Evolutionary conservation across 2,888 invertebrate genomes (phyloP).

Genomic region (Xestobium rufovillosum): DNA sequence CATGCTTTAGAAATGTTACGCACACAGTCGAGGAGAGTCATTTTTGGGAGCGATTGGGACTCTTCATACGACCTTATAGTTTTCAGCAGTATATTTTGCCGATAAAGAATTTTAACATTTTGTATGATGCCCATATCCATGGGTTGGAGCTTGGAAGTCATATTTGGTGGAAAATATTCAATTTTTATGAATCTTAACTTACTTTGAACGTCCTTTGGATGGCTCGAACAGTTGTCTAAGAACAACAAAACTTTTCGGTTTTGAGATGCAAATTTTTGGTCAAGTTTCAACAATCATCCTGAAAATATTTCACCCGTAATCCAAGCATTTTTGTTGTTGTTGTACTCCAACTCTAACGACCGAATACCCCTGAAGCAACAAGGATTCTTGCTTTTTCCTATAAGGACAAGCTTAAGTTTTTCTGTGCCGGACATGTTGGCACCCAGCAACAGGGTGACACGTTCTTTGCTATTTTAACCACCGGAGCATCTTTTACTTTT

Average conservation of each 20-base stretch:
- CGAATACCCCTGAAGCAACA: conserved; percentile 27
- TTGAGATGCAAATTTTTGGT: conserved; percentile 13
- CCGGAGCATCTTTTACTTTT: conserved; percentile 29
- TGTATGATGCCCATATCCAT: conserved; percentile 15
- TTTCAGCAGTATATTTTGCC: conserved; percentile 4
- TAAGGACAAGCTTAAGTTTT: conserved; percentile 30
- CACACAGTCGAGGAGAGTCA: conserved; percentile 10
- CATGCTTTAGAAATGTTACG: conserved; percentile 11
- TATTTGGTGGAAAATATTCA: conserved; percentile 15
- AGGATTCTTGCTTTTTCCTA: conserved; percentile 33
- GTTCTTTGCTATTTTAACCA: conserved; percentile 31
- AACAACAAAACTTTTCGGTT: conserved; percentile 12
- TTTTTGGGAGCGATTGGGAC: conserved; percentile 9
- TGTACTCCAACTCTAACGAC: conserved; percentile 20
- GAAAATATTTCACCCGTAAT: conserved; percentile 26
- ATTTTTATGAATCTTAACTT: conserved; percentile 15
- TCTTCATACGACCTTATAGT: background rate
- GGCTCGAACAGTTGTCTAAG: conserved; percentile 15
- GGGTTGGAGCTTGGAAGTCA: conserved; percentile 16
- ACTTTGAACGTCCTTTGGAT: conserved; percentile 11
- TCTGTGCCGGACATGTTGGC: conserved; percentile 31
- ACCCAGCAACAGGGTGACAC: conserved; percentile 29
- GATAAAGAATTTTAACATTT: conserved; percentile 14
- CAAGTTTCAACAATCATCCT: conserved; percentile 9
- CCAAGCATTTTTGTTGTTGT: conserved; percentile 30